phyloP scores from a whole-genome alignment of 2,797 vertebrate species.

The Lycodopsis pacificus region DNA sequence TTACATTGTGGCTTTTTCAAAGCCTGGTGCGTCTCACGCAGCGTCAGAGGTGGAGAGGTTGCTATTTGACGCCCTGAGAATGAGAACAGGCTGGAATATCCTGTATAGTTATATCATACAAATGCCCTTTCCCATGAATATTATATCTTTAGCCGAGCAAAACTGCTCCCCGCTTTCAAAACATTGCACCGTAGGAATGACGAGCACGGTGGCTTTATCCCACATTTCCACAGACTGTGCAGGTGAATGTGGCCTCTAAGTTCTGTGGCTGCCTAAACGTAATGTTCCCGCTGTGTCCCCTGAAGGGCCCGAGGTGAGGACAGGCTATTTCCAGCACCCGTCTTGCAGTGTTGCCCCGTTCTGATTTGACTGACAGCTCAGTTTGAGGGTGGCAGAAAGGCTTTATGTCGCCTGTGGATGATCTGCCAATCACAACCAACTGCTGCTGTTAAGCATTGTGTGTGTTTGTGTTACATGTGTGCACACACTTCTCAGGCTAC shows the following conservation, averaged over 20 bases:
- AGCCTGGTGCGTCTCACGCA: background rate
- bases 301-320: slow-evolving; percentile 55
- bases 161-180: background rate
- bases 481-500: background rate
- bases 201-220: background rate
- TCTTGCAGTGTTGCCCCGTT: slow-evolving; percentile 44
- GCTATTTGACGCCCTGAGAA: background rate
- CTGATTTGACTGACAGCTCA: slow-evolving; percentile 67
- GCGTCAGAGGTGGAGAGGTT: background rate
- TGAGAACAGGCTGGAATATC: background rate
- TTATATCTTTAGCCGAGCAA: background rate
- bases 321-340: slow-evolving; percentile 63
- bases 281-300: slow-evolving; percentile 48
- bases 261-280: slow-evolving; percentile 32
- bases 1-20: background rate
- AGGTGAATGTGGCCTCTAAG: slow-evolving; percentile 31
- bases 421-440: slow-evolving; percentile 72
- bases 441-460: slow-evolving; percentile 46
- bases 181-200: background rate
- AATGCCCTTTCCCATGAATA: background rate
- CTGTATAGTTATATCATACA: background rate
- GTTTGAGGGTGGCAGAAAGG: slow-evolving; percentile 71
- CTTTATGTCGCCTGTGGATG: slow-evolving; percentile 68
- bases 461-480: background rate
- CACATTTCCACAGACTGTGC: slow-evolving; percentile 17